These are phyloP conservation scores for Callyntrura guangdongensis DNA, from an alignment of 2,888 invertebrate genomes.

Conservation along the genomic window DNA sequence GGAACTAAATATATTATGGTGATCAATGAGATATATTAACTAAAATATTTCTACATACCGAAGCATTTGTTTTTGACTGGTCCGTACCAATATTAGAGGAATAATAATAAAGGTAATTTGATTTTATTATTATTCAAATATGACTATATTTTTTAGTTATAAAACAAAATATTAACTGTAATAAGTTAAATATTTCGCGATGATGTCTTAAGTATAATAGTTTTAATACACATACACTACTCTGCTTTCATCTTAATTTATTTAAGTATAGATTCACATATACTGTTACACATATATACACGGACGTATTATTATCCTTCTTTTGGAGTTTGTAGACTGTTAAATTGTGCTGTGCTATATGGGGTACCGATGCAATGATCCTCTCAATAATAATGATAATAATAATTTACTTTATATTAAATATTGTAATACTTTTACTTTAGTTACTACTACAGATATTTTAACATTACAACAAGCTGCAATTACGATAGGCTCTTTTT, in stretches of 20 bases:
- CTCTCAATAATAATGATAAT: conserved; percentile 78
- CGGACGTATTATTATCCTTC: conserved; percentile 70
- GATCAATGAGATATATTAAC: conserved; percentile 73
- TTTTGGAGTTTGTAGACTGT: conserved; percentile 78
- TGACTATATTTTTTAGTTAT: conserved; percentile 76
- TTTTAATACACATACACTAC: conserved; percentile 70
- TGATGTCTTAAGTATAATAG: conserved; percentile 69
- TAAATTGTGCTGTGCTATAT: conserved; percentile 78
- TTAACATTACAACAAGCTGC: conserved; percentile 74
- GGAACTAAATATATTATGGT: conserved; percentile 52
- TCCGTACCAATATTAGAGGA: conserved; percentile 74
- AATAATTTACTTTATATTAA: conserved; percentile 59
- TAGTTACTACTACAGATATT: conserved; percentile 60
- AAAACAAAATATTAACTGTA: conserved; percentile 66
- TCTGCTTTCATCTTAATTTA: conserved; percentile 76
- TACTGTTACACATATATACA: conserved; percentile 54
- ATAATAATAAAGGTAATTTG: conserved; percentile 65
- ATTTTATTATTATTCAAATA: conserved; percentile 76
- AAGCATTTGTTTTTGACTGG: conserved; percentile 80
- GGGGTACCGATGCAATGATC: conserved; percentile 80
- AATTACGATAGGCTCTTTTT: conserved; percentile 63
- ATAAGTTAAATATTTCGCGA: conserved; percentile 65
- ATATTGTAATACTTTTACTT: conserved; percentile 70
- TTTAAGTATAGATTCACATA: conserved; percentile 60
- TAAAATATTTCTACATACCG: conserved; percentile 73